phyloP scores from a whole-genome alignment of 2,797 vertebrate species.

The Enteromius unitaeniatus region DNA sequence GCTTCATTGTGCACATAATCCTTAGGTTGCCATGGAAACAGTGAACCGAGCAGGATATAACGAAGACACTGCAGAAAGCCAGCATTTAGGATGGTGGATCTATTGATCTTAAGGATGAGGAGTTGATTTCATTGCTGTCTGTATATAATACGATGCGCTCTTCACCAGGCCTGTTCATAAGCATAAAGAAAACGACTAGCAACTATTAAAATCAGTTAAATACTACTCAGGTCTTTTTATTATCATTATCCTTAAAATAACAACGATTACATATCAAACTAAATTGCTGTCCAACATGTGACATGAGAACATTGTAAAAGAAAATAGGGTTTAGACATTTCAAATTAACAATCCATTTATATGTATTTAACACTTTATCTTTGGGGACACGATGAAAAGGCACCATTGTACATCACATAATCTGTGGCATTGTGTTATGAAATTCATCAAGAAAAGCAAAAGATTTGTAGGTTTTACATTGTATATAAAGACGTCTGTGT shows the following conservation, averaged over 20 bases:
- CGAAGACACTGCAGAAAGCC: neutral
- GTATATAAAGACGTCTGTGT: neutral
- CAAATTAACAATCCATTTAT: neutral
- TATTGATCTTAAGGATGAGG: neutral
- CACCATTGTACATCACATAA: constrained; percentile 10
- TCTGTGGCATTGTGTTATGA: neutral
- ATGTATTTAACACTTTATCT: neutral
- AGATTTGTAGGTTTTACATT: neutral
- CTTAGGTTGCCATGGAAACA: constrained; percentile 15
- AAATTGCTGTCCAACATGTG: neutral
- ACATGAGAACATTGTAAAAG: neutral
- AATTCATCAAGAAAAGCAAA: neutral
- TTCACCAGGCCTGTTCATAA: neutral
- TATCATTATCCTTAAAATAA: neutral
- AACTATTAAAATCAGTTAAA: constrained; percentile 10
- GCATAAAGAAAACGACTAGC: neutral
- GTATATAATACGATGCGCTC: neutral
- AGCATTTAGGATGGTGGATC: neutral
- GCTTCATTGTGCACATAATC: neutral
- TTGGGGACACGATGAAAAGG: constrained; percentile 7
- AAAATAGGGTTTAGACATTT: neutral
- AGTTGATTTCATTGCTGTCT: neutral
- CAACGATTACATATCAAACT: neutral
- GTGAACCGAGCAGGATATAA: neutral
- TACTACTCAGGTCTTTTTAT: constrained; percentile 4